Base-by-base conservation (phyloP, 2,888 invertebrate genomes). In the Drosophila leonis region DNA sequence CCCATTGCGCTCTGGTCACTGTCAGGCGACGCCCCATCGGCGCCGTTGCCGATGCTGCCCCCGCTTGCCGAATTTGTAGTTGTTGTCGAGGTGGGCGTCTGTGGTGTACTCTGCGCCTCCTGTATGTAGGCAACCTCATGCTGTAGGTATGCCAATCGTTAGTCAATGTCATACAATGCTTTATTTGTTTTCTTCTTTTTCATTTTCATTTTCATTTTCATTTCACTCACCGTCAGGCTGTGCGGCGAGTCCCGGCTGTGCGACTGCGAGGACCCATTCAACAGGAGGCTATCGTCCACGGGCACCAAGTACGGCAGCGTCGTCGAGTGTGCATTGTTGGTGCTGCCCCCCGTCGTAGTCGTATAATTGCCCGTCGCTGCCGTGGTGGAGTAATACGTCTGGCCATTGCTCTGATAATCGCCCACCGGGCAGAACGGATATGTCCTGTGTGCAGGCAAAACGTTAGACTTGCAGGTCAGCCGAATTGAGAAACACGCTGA, bases 351-450 rank as follows among this genome's bases (percentile, higher is more conserved):
- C 59, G 92, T 90, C 37, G 93, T 91, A 12, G 94, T 88, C 41
- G 93, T 91, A 93, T 96, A 95, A 78, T 95, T 95, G 60, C 89
- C 90, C 41, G 91, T 76, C 48, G 91, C 80, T 44, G 90, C 78
- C 56, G 92, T 84, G 92, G 94, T 95, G 91, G 94, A 95, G 81
- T 95, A 96, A 93, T 95, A 98, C 92, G 94, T 97, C 92, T 93
- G 93, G 39, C 91, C 92, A 74, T 90, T 92, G 62, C 92, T 72
- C 67, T 92, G 91, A 67, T 93, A 93, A 72, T 96, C 96, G 15
- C 95, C 96, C 73, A 96, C 96, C 52, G 96, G 95, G 90, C 96
- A 97, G 60, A 96, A 96, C 70, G 96, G 96, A 94, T 96, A 96
- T 89, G 95, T 95, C 95, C 96, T 96, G 75, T n/a, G 13, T 15